These are phyloP conservation scores for Archips xylosteana DNA, from an alignment of 2,888 invertebrate species.

Conservation along the genomic window DNA sequence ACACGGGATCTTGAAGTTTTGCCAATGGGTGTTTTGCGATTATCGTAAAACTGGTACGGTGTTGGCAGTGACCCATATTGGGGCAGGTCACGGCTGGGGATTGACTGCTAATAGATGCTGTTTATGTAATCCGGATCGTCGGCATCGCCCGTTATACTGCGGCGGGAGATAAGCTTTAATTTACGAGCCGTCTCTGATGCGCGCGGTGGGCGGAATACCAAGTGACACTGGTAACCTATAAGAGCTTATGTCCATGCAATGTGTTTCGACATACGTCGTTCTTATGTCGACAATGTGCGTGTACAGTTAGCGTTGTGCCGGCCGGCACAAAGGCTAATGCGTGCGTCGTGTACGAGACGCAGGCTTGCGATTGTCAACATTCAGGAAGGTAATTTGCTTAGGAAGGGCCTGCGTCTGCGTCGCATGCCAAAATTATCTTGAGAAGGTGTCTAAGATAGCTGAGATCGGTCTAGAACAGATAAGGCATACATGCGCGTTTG, in stretches of 20 bases:
- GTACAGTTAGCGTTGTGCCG: slow-evolving; percentile 6
- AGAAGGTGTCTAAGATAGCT: neutral
- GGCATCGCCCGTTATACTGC: slow-evolving; percentile 51
- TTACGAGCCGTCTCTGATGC: slow-evolving; percentile 61
- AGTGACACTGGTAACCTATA: slow-evolving; percentile 47
- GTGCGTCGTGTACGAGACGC: slow-evolving; percentile 20
- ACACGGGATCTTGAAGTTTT: slow-evolving; percentile 81
- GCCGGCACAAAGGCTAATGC: slow-evolving; percentile 23
- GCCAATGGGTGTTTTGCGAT: slow-evolving; percentile 81
- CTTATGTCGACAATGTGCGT: neutral
- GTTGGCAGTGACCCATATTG: slow-evolving; percentile 80
- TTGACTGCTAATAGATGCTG: slow-evolving; percentile 59
- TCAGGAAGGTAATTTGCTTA: slow-evolving; percentile 26
- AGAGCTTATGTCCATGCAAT: slow-evolving; percentile 2
- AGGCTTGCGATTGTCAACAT: slow-evolving; percentile 11
- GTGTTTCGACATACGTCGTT: neutral
- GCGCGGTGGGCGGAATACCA: slow-evolving; percentile 60
- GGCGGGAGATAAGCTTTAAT: slow-evolving; percentile 58
- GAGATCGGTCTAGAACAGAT: neutral
- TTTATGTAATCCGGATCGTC: slow-evolving; percentile 48
- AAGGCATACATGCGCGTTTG: neutral
- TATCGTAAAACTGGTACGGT: slow-evolving; percentile 77
- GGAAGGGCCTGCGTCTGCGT: neutral
- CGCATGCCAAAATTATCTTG: neutral
- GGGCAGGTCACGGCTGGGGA: slow-evolving; percentile 73